A percentile compares a stretch with the other conserved stretches of the same genome.
These are phyloP conservation scores for Neomonachus schauinslandi DNA, from an alignment of 2,113 vertebrate genomes.

Conservation along the genomic window DNA sequence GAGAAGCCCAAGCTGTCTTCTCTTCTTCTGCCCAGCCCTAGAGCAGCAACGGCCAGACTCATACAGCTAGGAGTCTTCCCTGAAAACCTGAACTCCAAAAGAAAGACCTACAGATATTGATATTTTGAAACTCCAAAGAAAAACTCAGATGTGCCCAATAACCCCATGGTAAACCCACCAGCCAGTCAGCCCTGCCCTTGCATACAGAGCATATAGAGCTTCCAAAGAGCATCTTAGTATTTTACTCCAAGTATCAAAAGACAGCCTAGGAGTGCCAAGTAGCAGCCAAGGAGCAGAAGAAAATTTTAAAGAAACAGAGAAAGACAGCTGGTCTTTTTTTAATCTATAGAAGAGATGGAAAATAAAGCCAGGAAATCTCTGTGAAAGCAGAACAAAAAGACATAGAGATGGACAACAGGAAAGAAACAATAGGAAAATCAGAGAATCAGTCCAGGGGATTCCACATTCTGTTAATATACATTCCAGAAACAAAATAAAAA, in stretches of 20 bases:
- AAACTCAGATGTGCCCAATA: not conserved
- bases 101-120: not conserved
- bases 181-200: not conserved
- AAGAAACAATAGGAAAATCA: not conserved
- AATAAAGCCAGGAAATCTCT: not conserved
- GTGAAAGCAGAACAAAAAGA: not conserved
- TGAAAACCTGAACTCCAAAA: not conserved
- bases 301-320: slow-evolving; percentile 20
- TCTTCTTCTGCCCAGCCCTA: not conserved
- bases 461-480: not conserved
- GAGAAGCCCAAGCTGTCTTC: not conserved
- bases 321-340: not conserved
- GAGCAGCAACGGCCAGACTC: not conserved
- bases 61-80: not conserved
- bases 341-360: not conserved
- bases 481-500: not conserved
- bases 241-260: not conserved
- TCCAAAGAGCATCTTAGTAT: not conserved
- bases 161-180: not conserved
- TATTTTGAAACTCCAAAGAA: not conserved
- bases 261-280: not conserved
- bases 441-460: not conserved
- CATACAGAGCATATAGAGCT: not conserved
- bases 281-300: not conserved
- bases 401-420: not conserved